Evolutionary conservation across 2,888 invertebrate species (phyloP).

Genomic region (Sialis fuliginosa): DNA sequence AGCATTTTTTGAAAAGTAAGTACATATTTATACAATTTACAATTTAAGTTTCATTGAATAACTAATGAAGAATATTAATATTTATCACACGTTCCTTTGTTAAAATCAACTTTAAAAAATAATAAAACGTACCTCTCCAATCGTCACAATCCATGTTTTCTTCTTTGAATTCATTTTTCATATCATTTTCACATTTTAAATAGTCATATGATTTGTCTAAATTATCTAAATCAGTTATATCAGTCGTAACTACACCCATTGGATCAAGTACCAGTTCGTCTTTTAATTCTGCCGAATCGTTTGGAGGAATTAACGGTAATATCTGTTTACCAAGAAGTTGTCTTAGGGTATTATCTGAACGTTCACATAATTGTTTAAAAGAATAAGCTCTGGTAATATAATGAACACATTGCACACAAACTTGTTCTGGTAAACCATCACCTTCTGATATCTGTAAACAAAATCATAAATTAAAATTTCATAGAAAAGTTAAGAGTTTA

Average conservation of each 20-base stretch:
- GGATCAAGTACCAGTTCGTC: no score
- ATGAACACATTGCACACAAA: conserved; percentile 23
- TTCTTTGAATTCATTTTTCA: conserved; percentile 7
- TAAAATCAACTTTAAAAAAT: no score
- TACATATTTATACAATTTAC: no score
- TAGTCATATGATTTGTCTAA: no score
- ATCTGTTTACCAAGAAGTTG: conserved; percentile 3
- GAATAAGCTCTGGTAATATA: conserved; percentile 21
- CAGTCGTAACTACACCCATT: no score
- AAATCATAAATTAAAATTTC: no score
- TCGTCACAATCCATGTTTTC: conserved; percentile 8
- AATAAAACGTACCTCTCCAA: background rate
- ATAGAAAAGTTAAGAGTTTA: background rate
- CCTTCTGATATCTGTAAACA: conserved; percentile 18
- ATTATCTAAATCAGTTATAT: no score
- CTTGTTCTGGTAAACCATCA: conserved; percentile 23
- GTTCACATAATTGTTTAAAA: conserved; percentile 23
- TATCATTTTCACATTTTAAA: background rate
- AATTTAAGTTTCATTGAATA: no score
- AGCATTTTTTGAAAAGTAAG: no score
- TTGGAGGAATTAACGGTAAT: background rate
- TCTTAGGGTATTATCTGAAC: conserved; percentile 21
- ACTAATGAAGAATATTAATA: no score
- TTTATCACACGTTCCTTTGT: no score
- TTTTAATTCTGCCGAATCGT: no score